Percentiles rank a stretch among this genome's conserved stretches.
Conservation (phyloP, 2,113 vertebrate genomes). For the Neogobius melanostomus region DNA sequence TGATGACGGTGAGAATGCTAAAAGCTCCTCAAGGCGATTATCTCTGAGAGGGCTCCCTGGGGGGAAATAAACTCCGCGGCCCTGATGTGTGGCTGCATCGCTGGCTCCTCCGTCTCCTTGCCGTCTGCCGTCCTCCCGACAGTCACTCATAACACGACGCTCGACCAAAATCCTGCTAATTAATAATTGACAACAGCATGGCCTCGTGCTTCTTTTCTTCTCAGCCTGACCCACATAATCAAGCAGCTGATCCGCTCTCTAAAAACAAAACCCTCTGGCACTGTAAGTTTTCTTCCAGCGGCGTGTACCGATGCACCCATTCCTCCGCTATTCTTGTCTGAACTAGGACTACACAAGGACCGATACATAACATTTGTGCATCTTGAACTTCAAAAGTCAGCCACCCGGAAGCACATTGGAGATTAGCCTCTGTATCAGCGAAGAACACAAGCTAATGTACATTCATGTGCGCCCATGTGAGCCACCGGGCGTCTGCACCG, state of each 20-base stretch:
- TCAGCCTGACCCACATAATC: slow-evolving; percentile 61
- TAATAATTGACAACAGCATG: slow-evolving; percentile 59
- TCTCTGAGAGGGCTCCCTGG: slow-evolving; percentile 27
- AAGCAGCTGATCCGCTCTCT: slow-evolving; percentile 55
- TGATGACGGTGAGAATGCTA: slow-evolving; percentile 27
- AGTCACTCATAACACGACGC: slow-evolving; percentile 11
- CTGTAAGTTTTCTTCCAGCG: neutral
- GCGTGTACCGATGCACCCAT: neutral
- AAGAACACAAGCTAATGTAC: slow-evolving; percentile 18
- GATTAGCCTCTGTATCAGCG: slow-evolving; percentile 25
- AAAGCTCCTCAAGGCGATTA: slow-evolving; percentile 40
- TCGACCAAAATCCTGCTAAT: slow-evolving; percentile 27
- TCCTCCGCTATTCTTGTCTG: neutral
- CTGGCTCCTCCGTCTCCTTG: slow-evolving; percentile 11
- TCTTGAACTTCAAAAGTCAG: slow-evolving; percentile 37
- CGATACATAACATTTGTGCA: slow-evolving; percentile 18
- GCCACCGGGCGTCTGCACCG: slow-evolving; percentile 42
- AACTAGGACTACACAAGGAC: neutral
- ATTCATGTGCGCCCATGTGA: slow-evolving; percentile 47
- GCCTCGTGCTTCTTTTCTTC: slow-evolving; percentile 43
- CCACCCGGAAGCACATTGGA: slow-evolving; percentile 22
- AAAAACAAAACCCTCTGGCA: slow-evolving; percentile 50
- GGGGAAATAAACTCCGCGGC: slow-evolving; percentile 30
- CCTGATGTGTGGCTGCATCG: slow-evolving; percentile 10
- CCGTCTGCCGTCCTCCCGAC: slow-evolving; percentile 16